Percentiles rank a stretch among this genome's conserved stretches.
Conservation (phyloP, 2,797 vertebrate genomes). For the Esox masquinongy region DNA sequence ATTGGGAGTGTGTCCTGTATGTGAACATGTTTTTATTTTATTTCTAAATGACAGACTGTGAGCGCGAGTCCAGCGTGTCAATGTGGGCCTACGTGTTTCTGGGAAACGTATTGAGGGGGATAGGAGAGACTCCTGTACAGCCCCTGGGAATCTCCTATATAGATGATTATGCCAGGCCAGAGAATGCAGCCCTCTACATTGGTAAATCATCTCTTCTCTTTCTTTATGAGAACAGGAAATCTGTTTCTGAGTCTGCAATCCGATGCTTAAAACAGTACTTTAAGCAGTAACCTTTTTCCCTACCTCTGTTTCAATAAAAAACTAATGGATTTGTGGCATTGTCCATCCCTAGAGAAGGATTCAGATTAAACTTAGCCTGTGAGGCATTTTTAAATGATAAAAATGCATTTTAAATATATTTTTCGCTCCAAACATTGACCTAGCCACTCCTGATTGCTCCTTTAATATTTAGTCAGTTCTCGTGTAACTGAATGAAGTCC, state of each 20-base stretch:
- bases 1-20: conserved; percentile 1
- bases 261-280: too few species aligned
- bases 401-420: too few species aligned
- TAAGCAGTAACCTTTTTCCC: too few species aligned
- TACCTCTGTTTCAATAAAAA: background rate
- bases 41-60: conserved; percentile 68
- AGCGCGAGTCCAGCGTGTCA: conserved; percentile 73
- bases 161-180: conserved; percentile 80
- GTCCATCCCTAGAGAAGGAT: too few species aligned
- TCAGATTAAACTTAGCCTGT: too few species aligned
- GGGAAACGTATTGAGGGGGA: conserved; percentile 84
- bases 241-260: too few species aligned
- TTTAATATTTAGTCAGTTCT: background rate
- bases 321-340: too few species aligned
- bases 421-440: too few species aligned
- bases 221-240: too few species aligned
- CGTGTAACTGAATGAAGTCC: background rate
- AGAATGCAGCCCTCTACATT: conserved; percentile 83
- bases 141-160: conserved; percentile 85
- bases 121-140: conserved; percentile 86
- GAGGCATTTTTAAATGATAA: background rate
- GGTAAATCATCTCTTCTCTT: conserved; percentile 61
- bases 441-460: too few species aligned
- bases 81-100: conserved; percentile 86
- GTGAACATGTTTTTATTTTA: background rate